phyloP scores from a whole-genome alignment of 2,113 vertebrate species.

The Lycaon pictus region DNA sequence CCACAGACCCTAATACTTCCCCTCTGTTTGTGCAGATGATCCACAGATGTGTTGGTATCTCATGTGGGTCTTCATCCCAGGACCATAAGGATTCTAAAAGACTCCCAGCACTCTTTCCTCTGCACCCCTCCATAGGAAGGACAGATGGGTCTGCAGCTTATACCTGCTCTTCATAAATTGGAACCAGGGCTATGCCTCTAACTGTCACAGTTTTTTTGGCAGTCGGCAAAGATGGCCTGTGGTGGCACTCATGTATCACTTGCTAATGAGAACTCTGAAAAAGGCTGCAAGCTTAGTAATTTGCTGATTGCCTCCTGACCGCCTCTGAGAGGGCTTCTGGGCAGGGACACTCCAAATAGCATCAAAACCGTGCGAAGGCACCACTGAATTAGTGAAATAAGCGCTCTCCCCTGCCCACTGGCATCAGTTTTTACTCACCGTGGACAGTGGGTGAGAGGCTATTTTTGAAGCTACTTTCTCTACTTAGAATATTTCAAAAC shows the following conservation, averaged over 20 bases:
- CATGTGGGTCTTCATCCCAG: not conserved
- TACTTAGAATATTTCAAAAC: not conserved
- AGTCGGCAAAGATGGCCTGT: not conserved
- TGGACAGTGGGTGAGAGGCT: not conserved
- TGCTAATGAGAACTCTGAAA: conserved; percentile 34
- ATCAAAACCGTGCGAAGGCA: not conserved
- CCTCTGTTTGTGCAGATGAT: not conserved
- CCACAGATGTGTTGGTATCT: not conserved
- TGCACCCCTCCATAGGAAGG: not conserved
- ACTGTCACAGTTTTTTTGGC: not conserved
- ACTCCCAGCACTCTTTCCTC: not conserved
- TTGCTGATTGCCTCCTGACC: not conserved
- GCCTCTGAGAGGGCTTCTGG: not conserved
- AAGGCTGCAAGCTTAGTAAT: not conserved
- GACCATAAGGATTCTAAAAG: not conserved
- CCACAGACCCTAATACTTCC: not conserved
- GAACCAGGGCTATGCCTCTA: not conserved
- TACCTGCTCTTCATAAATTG: not conserved
- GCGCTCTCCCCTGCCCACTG: not conserved
- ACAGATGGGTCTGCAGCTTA: not conserved
- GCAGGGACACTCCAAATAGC: not conserved
- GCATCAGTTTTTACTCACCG: not conserved
- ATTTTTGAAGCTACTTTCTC: not conserved
- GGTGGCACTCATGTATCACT: not conserved
- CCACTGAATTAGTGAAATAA: not conserved